A percentile compares a stretch with the other conserved stretches of the same genome.
These are phyloP conservation scores for Neodiprion virginianus DNA, from an alignment of 1,140 invertebrate genomes.

Conservation along the genomic window DNA sequence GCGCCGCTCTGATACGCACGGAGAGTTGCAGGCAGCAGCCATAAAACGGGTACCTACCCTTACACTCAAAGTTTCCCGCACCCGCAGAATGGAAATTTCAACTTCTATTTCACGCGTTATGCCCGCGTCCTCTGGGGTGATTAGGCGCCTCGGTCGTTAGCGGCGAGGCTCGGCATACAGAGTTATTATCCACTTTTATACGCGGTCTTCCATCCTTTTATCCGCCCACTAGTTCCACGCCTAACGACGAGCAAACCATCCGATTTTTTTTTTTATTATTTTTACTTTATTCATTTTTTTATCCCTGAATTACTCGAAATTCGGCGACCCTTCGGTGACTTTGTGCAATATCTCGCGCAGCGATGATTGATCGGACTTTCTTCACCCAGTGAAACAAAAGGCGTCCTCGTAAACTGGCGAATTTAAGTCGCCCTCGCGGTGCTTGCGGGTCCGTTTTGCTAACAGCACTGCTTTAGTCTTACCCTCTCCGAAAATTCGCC, in stretches of 20 bases:
- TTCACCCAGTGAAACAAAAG: no score
- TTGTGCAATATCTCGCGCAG: no score
- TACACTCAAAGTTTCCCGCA: neutral
- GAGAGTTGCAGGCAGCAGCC: neutral
- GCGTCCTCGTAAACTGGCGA: no score
- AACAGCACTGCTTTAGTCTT: no score
- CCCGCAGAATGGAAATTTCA: neutral
- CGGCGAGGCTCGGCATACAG: neutral
- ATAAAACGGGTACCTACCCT: neutral
- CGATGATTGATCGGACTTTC: no score
- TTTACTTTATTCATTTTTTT: no score
- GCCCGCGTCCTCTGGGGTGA: neutral
- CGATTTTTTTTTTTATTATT: no score
- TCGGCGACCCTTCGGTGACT: no score
- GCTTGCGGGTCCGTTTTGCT: no score
- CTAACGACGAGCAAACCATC: neutral
- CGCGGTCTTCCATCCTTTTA: neutral
- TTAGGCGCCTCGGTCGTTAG: neutral
- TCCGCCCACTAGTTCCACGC: neutral
- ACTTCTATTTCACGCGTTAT: slow-evolving; percentile 7
- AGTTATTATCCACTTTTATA: slow-evolving; percentile 1
- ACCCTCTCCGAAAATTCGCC: no score
- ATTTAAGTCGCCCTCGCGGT: no score
- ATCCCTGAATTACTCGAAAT: no score
- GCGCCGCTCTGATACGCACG: neutral